Evolutionary conservation across 2,113 vertebrate species (phyloP), one percentile per base, ranked within the genome.

Genomic region (Formicarius rufipectus): DNA sequence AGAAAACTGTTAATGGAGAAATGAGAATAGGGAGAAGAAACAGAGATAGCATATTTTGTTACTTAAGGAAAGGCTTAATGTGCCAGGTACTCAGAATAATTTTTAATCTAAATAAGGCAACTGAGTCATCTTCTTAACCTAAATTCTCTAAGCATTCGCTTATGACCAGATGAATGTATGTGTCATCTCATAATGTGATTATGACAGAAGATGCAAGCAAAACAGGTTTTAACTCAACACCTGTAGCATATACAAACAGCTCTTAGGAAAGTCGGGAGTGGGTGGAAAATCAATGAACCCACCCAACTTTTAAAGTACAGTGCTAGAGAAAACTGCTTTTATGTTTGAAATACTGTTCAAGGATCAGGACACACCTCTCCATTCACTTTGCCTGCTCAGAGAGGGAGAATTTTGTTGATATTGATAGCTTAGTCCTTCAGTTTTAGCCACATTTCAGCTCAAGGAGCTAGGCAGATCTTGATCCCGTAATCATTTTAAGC

Each of bases 81-180:
- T 84, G 74, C 31, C 3, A 8, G 56, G 42, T 82, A 72, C 28
- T 73, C 44, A 33, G 74, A 94, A 93, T 22, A 89, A 60, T 76
- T 79, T 84, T 89, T 60, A 55, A 35, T 45, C 74, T 82, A 93
- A 94, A 77, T 92, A 77, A 84, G 60, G 47, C 64, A 89, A 74
- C 39, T 37, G 72, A 87, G 33, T 89, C 74, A 92, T 88, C 84
- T 77, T 87, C 77, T 94, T 88, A 86, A 86, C 68, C 56, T 64
- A 60, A 59, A 84, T 93, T 85, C 87, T 92, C 35, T 86, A 86
- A 95, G 59, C 1, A 0, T 90, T 91, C n/a, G 40, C 47, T 86
- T 93, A 56, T 8, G 12, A 68, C 59, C 71, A 90, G 80, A 83
- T 58, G n/a, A 69, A 95, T 62, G n/a, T 73, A 68, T 53, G 8